phyloP scores from a whole-genome alignment of 2,113 vertebrate species.

The Lagenorhynchus albirostris region DNA sequence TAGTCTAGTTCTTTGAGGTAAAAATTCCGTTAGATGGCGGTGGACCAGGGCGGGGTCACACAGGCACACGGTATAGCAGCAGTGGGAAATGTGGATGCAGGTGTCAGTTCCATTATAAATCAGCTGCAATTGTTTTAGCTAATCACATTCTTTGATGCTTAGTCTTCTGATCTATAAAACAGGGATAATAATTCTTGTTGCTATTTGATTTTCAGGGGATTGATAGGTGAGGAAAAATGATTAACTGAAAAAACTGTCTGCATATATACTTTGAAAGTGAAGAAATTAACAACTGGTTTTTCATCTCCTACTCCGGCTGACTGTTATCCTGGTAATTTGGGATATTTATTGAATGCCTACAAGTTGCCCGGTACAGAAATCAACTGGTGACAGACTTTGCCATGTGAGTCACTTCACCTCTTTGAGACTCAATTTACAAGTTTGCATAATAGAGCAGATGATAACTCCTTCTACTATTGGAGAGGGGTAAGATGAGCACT shows the following conservation, averaged over 20 bases:
- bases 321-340: not conserved
- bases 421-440: not conserved
- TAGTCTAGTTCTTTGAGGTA: not conserved
- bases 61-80: fast-evolving
- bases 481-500: not conserved
- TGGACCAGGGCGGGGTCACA: fast-evolving
- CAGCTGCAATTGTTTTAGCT: not conserved
- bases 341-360: not conserved
- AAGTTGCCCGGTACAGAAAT: no score
- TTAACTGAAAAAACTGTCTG: not conserved
- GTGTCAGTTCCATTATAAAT: not conserved
- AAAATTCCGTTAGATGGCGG: not conserved
- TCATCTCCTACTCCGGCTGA: not conserved
- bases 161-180: not conserved
- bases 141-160: not conserved
- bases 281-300: not conserved
- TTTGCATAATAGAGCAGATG: not conserved
- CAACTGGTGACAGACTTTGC: not conserved
- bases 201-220: not conserved
- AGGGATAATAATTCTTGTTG: not conserved
- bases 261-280: not conserved
- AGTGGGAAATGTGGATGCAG: fast-evolving
- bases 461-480: not conserved
- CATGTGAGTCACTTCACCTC: not conserved
- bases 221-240: not conserved